Conservation (phyloP, 2,888 invertebrate genomes). For the Dryocosmus kuriphilus region DNA sequence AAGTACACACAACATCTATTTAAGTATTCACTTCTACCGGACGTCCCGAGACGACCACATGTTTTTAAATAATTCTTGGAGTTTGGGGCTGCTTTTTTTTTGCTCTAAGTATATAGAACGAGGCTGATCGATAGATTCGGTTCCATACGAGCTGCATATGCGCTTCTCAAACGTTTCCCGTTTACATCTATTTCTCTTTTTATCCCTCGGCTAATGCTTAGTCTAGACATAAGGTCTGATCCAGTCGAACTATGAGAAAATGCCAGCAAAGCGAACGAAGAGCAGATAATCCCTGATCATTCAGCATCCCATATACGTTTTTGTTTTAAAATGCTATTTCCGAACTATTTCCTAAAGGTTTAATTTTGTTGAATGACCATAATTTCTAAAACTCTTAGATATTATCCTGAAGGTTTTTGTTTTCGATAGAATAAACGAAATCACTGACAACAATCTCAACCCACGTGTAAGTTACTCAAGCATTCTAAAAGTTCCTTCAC, state of each 20-base stretch:
- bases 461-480: not conserved
- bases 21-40: no score
- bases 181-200: slow-evolving; percentile 31
- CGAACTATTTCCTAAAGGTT: not conserved
- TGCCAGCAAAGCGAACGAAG: slow-evolving; percentile 18
- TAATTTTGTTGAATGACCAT: not conserved
- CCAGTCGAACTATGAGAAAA: slow-evolving; percentile 35
- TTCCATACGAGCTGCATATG: slow-evolving; percentile 4
- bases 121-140: slow-evolving; percentile 35
- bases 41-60: no score
- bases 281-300: slow-evolving; percentile 21
- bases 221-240: slow-evolving; percentile 38
- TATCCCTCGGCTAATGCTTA: slow-evolving; percentile 36
- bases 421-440: no score
- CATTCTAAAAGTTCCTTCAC: slow-evolving; percentile 12
- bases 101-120: slow-evolving; percentile 13
- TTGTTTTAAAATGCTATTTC: not conserved
- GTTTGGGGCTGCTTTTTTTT: not conserved
- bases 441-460: not conserved
- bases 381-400: not conserved
- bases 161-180: slow-evolving; percentile 36
- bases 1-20: no score
- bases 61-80: not conserved
- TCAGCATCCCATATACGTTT: not conserved
- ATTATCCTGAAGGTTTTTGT: not conserved